Evolutionary conservation across 2,113 vertebrate species (phyloP).

Genomic region (Cynoglossus semilaevis): DNA sequence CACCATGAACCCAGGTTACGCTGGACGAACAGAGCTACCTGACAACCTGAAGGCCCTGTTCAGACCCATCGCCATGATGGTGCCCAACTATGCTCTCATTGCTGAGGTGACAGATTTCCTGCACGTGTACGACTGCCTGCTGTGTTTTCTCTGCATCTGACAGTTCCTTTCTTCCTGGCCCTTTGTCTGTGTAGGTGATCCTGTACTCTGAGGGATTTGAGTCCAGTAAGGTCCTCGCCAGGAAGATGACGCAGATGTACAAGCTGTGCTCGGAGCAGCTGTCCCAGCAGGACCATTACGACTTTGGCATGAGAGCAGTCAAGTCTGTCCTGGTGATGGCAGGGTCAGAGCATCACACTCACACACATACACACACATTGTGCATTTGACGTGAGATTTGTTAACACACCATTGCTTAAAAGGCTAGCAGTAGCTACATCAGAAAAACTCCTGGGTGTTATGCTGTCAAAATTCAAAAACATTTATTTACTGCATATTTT

Average conservation of each 20-base stretch:
- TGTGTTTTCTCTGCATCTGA: background rate
- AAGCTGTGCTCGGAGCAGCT: constrained; percentile 87
- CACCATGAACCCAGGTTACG: constrained; percentile 91
- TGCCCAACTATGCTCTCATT: constrained; percentile 87
- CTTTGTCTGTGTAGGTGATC: constrained; percentile 72
- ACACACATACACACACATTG: constrained; percentile 14
- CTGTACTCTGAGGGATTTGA: constrained; percentile 87
- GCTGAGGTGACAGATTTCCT: constrained; percentile 77
- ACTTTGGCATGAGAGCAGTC: constrained; percentile 87
- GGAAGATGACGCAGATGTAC: constrained; percentile 89
- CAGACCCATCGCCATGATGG: constrained; percentile 89
- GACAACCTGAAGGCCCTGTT: constrained; percentile 89
- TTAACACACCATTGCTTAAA: too few species aligned
- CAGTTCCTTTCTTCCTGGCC: background rate
- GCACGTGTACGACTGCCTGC: background rate
- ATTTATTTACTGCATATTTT: too few species aligned
- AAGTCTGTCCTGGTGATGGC: constrained; percentile 88
- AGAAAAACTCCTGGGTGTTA: too few species aligned
- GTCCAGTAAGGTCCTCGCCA: constrained; percentile 82
- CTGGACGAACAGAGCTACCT: constrained; percentile 85
- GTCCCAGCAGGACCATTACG: constrained; percentile 85
- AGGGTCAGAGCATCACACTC: constrained; percentile 70
- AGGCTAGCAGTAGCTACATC: too few species aligned
- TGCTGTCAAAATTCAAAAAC: too few species aligned
- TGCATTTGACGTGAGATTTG: background rate